Conservation (phyloP, 1,140 invertebrate genomes). For the Cherax quadricarinatus region DNA sequence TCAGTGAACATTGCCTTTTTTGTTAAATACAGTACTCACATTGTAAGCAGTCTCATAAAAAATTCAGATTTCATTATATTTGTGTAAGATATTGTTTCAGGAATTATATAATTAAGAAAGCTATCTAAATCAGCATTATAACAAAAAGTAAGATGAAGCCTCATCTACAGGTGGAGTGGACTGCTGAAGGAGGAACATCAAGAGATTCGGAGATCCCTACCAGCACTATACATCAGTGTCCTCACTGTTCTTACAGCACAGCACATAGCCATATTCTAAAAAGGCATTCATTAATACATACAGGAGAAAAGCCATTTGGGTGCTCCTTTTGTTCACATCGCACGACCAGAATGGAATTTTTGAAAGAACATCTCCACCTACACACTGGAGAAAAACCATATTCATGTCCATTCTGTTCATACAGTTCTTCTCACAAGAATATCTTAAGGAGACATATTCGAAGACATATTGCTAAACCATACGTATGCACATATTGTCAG, state of each 20-base stretch:
- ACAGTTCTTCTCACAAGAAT: conserved; percentile 34
- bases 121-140: background rate
- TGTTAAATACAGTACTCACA: no score
- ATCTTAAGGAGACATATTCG: conserved; percentile 37
- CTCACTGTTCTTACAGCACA: conserved; percentile 32
- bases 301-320: conserved; percentile 19
- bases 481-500: conserved; percentile 7
- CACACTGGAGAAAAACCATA: conserved; percentile 33
- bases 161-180: conserved; percentile 40
- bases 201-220: conserved; percentile 15
- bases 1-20: no score
- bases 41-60: no score
- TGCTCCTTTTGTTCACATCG: conserved; percentile 24
- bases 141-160: conserved; percentile 23
- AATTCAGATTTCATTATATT: no score
- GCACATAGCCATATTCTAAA: background rate
- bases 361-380: conserved; percentile 24
- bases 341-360: conserved; percentile 3
- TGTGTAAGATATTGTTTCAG: no score
- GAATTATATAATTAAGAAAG: no score
- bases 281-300: conserved; percentile 6
- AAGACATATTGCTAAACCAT: conserved; percentile 21
- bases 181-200: conserved; percentile 10
- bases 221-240: conserved; percentile 15
- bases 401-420: conserved; percentile 20